Evolutionary conservation across 64 coral and sea anemone species (phyloP), one percentile per base, ranked within the genome.

Genomic region (Montipora efflorescens): DNA sequence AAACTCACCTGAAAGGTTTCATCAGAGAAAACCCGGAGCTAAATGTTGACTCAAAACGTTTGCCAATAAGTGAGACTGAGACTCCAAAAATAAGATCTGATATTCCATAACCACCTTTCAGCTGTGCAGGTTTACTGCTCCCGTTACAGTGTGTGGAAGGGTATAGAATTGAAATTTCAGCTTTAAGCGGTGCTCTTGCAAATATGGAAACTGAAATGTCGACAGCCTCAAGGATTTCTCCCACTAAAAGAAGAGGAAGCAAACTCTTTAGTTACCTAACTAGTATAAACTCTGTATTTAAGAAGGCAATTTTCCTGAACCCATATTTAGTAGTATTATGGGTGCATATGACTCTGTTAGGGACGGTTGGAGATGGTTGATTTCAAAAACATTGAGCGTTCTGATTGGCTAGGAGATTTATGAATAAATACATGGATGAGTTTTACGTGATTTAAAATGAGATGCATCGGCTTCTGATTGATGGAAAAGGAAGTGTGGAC

Each of bases 81-180:
- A 84, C 13, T 46, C 81, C 81, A 67, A 84, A 68, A 68, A 10
- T 48, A 8, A 84, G 12, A 23, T 48, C 61, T 4, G 81, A 69
- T 67, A 84, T 47, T 9, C 81, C 81, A 48, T 68, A 84, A 68
- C 5, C 5, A 15, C 81, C 45, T 84, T 84, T 12, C 13, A 84
- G 5, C 45, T 84, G 4, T 47, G 43, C 81, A 3, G 81, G 81
- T 68, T 4, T 69, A 10, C 53, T 57, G 53, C 15, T 69, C 45
- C 81, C 81, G 1, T 47, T 23, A 13, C 81, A 84, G 0, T 84
- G 59, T 46, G 14, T 68, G 16, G 81, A 68, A 4, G 61, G 81
- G 28, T 68, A 68, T 16, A 3, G 25, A 2, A 84, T 69, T 67
- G 81, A 67, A 8, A 84, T 48, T 20, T 44, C 81, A 3, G 59